These are phyloP conservation scores for Heliconius nattereri DNA, from an alignment of 1,140 invertebrate genomes.

Conservation along the genomic window DNA sequence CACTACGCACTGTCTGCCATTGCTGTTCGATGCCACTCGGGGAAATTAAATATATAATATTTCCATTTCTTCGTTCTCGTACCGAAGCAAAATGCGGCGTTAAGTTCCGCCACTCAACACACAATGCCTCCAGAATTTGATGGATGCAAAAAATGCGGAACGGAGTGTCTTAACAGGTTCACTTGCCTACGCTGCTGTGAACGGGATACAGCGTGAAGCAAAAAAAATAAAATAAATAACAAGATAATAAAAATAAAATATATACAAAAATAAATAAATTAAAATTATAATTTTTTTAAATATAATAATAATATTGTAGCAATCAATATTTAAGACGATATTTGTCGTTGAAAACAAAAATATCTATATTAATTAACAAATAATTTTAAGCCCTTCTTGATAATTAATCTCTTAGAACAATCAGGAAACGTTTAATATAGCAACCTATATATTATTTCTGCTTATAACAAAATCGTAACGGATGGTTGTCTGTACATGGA, in stretches of 20 bases:
- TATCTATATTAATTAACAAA: slow-evolving; percentile 9
- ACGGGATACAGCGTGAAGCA: no score
- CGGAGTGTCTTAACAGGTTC: background rate
- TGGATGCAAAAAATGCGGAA: background rate
- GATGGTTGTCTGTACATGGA: no score
- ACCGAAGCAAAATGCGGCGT: no score
- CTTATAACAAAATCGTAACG: no score
- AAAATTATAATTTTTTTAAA: no score
- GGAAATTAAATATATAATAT: background rate
- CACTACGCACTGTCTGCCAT: no score
- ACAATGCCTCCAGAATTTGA: background rate
- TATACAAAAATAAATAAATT: background rate
- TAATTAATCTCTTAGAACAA: slow-evolving; percentile 12
- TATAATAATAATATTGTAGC: background rate
- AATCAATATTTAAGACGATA: background rate
- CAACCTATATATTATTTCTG: background rate
- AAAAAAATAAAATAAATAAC: no score
- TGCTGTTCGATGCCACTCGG: background rate
- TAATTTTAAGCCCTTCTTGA: background rate
- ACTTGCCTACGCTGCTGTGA: background rate
- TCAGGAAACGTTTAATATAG: background rate
- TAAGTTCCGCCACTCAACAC: background rate
- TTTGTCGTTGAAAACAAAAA: background rate
- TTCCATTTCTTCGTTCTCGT: background rate
- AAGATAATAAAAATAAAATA: no score